phyloP scores from a whole-genome alignment of 2,797 vertebrate genomes.

The Setipinna tenuifilis region DNA sequence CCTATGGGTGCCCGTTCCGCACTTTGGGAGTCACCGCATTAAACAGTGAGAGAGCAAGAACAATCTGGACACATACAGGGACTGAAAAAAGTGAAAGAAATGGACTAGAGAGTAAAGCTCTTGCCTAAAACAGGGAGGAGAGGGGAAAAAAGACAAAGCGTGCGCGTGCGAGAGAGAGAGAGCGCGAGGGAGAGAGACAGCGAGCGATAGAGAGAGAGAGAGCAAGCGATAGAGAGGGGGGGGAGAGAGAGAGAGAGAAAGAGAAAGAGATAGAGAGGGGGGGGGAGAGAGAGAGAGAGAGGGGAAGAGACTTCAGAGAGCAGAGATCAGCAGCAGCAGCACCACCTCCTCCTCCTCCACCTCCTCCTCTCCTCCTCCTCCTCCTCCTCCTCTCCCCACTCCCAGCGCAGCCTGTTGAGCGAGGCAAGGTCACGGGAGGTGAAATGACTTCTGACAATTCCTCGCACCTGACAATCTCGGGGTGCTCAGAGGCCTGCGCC shows the following conservation, averaged over 20 bases:
- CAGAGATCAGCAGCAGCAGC: not conserved
- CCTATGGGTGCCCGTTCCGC: too few species aligned
- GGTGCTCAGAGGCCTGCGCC: not conserved
- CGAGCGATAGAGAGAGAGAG: not conserved
- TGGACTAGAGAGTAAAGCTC: too few species aligned
- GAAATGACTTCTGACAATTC: constrained; percentile 48
- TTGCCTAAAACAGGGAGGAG: too few species aligned
- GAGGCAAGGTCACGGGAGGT: constrained; percentile 32
- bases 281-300: not conserved
- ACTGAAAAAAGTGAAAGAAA: too few species aligned
- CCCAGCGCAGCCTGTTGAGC: not conserved
- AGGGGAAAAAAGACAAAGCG: too few species aligned
- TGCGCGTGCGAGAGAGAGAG: not conserved
- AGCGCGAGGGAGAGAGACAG: not conserved
- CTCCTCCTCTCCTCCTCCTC: not conserved
- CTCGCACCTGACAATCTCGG: constrained; percentile 33
- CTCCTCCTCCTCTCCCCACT: not conserved
- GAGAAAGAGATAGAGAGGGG: not conserved
- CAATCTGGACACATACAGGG: too few species aligned
- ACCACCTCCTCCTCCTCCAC: not conserved
- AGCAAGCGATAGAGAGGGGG: not conserved
- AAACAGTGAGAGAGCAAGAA: too few species aligned
- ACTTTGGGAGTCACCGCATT: too few species aligned
- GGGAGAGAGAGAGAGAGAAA: not conserved
- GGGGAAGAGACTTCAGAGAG: not conserved